Percentiles rank a stretch among this genome's conserved stretches.
Evolutionary conservation across 2,888 invertebrate genomes (phyloP).

Genomic region (Chironomus tentans): DNA sequence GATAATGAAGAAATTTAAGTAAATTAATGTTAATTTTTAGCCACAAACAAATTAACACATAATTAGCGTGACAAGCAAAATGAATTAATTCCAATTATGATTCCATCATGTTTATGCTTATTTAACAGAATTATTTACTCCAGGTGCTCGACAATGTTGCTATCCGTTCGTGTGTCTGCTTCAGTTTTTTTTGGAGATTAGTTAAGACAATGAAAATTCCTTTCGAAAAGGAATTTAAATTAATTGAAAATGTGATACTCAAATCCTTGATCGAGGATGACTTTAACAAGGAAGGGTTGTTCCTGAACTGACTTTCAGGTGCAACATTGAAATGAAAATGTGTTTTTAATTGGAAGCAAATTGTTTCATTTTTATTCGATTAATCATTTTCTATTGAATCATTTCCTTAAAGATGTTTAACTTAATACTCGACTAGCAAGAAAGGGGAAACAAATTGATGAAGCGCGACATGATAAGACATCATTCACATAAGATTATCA

Average conservation of each 20-base stretch:
- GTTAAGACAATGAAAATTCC: no score
- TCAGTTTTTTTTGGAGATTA: no score
- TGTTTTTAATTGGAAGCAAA: slow-evolving; percentile 25
- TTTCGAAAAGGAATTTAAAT: neutral
- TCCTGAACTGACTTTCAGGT: neutral
- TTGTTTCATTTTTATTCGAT: neutral
- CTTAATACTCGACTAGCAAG: neutral
- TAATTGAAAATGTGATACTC: neutral
- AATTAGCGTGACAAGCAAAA: slow-evolving; percentile 12
- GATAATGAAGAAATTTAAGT: neutral
- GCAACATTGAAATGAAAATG: neutral
- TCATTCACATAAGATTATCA: neutral
- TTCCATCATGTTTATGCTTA: neutral
- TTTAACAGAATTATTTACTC: no score
- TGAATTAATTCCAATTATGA: slow-evolving; percentile 19
- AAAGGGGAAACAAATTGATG: neutral
- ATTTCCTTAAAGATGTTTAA: slow-evolving; percentile 15
- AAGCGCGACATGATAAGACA: neutral
- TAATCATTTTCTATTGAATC: neutral
- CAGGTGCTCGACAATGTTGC: neutral
- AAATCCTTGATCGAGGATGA: no score
- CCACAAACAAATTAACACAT: slow-evolving; percentile 20
- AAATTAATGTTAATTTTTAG: slow-evolving; percentile 24
- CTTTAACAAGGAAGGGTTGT: neutral
- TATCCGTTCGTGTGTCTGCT: neutral